phyloP scores from a whole-genome alignment of 2,888 invertebrate species.

The Eristalinus sepulchralis region DNA sequence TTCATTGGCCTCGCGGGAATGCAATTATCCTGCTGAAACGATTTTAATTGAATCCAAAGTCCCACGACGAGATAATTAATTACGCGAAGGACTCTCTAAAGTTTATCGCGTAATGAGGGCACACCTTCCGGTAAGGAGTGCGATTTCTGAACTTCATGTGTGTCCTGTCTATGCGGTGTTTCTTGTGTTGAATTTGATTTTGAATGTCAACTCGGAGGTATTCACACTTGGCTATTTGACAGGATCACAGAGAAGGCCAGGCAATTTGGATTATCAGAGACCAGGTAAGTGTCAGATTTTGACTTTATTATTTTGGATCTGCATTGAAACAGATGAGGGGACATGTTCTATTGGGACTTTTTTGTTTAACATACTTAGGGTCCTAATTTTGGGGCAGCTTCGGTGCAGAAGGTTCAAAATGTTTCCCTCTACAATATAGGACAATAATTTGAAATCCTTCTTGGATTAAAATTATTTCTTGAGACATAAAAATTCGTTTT shows the following conservation, averaged over 20 bases:
- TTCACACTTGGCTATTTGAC: slow-evolving; percentile 92
- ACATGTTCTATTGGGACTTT: too few species aligned
- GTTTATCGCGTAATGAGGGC: slow-evolving; percentile 63
- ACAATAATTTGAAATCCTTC: too few species aligned
- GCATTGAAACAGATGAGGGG: too few species aligned
- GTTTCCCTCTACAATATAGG: too few species aligned
- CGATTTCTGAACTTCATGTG: slow-evolving; percentile 55
- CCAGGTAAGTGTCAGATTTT: slow-evolving; percentile 83
- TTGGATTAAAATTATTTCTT: too few species aligned
- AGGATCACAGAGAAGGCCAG: slow-evolving; percentile 89
- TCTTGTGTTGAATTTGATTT: slow-evolving; percentile 59
- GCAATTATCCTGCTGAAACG: slow-evolving; percentile 20
- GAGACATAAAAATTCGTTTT: too few species aligned
- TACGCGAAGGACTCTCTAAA: neutral
- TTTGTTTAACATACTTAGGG: too few species aligned
- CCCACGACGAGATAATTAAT: slow-evolving; percentile 17
- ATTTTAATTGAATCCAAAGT: slow-evolving; percentile 43
- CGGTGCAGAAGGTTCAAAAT: too few species aligned
- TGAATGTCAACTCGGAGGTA: slow-evolving; percentile 81
- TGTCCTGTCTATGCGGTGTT: slow-evolving; percentile 49
- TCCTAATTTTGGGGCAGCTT: too few species aligned
- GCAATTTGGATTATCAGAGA: slow-evolving; percentile 89
- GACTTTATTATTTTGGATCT: too few species aligned
- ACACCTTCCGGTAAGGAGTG: slow-evolving; percentile 46
- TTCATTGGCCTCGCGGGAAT: slow-evolving; percentile 7